These are phyloP conservation scores for Ormia ochracea DNA, from an alignment of 2,888 invertebrate genomes.

Conservation along the genomic window DNA sequence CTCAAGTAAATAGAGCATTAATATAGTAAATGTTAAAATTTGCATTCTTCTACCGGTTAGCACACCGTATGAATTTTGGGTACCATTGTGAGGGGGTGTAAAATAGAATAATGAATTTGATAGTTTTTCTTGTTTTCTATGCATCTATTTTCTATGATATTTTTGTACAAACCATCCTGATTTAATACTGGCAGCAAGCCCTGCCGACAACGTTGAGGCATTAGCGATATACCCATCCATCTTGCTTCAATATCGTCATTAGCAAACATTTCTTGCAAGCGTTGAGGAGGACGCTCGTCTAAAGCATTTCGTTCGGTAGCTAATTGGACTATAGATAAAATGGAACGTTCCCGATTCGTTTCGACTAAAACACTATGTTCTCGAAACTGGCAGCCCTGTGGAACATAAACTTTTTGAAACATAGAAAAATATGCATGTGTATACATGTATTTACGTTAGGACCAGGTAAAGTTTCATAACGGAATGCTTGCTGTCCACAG, in stretches of 20 bases:
- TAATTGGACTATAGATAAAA: conserved; percentile 77
- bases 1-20: too few relatives aligned
- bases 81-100: too few relatives aligned
- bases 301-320: conserved; percentile 73
- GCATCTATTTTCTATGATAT: not conserved
- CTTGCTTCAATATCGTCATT: conserved; percentile 67
- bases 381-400: conserved; percentile 84
- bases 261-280: conserved; percentile 67
- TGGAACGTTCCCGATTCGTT: conserved; percentile 82
- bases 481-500: conserved; percentile 90
- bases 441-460: conserved; percentile 70
- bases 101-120: too few relatives aligned
- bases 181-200: conserved; percentile 74
- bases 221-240: conserved; percentile 74
- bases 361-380: conserved; percentile 84
- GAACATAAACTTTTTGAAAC: not conserved
- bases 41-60: too few relatives aligned
- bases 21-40: too few relatives aligned
- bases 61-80: too few relatives aligned
- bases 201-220: conserved; percentile 74
- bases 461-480: conserved; percentile 75
- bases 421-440: not conserved
- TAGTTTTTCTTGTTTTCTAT: too few relatives aligned
- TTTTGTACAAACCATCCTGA: conserved; percentile 65
- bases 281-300: conserved; percentile 70